Base-by-base conservation (phyloP, 2,113 vertebrate genomes). In the Psittacula cyanocephala region DNA sequence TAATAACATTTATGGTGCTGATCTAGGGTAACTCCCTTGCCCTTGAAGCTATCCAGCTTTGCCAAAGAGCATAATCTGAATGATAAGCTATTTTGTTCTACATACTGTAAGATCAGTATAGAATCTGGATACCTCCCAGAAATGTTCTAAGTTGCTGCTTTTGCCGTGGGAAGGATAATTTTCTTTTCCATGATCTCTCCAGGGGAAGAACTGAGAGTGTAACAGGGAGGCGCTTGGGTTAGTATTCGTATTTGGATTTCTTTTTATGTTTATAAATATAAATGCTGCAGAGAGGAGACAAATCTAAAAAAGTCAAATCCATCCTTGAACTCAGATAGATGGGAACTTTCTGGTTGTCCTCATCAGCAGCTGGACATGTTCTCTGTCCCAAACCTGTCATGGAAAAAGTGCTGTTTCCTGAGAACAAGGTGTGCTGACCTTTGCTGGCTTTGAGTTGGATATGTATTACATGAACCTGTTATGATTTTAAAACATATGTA, bases 31-130 rank as follows among this genome's bases (percentile, higher is more conserved):
- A 91, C 83, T 93, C 88, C 77, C 77, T 93, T 7, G 41, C 65
- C 93, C 92, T 93, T 96, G 95, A 90, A 91, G 65, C 65, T 92
- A 41, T 90, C 64, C 82, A 91, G 80, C 68, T 95, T 92, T 79
- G 79, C 87, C 78, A 87, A 88, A 77, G 77, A 79, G 1, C 10
- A 25, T 81, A 93, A 96, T 93, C 83, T 84, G 69, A 89, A 91
- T 72, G 91, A 96, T 81, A 96, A 93, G 65, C 57, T 94, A 70
- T 84, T 96, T 92, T 94, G 72, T 91, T 91, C 80, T 92, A 83
- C 81, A 81, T 52, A 53, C 52, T 71, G 46, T 16, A 25, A 69
- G 90, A 91, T 95, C 90, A 93, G 47, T 60, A 29, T 15, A 86
- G 74, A 39, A 81, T 49, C 92, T 91, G 92, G 74, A 91, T 49